A percentile compares a stretch with the other conserved stretches of the same genome.
Evolutionary conservation across 2,113 vertebrate species (phyloP).

Genomic region (Beaufortia kweichowensis): DNA sequence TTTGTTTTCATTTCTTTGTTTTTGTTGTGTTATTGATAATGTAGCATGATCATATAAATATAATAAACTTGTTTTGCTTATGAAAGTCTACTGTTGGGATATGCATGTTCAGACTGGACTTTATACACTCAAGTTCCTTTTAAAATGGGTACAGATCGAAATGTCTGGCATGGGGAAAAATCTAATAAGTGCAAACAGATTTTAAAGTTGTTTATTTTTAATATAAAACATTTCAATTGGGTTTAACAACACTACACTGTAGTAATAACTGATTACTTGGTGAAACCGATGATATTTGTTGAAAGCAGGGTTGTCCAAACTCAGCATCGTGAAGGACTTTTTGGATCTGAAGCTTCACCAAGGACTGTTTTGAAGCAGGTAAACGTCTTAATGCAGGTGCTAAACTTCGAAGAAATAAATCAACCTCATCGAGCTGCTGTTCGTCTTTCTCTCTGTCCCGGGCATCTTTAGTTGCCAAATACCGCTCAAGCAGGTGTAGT

Average conservation of each 20-base stretch:
- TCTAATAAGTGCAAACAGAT: no score
- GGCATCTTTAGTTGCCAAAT: constrained; percentile 12
- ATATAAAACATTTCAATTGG: constrained; percentile 28
- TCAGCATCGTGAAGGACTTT: constrained; percentile 25
- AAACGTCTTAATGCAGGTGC: constrained; percentile 34
- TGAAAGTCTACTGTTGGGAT: not conserved
- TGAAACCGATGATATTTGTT: constrained; percentile 20
- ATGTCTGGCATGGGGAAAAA: no score
- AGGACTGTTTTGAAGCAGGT: constrained; percentile 33
- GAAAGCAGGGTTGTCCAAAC: constrained; percentile 30
- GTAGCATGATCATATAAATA: not conserved
- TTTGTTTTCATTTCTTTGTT: not conserved
- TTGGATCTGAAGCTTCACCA: constrained; percentile 37
- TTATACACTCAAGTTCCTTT: not conserved
- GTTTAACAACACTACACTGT: constrained; percentile 41
- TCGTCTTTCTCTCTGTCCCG: constrained; percentile 26
- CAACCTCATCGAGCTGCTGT: constrained; percentile 23
- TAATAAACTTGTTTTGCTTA: constrained; percentile 13
- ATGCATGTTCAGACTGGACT: not conserved
- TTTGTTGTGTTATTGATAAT: not conserved
- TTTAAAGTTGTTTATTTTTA: constrained; percentile 19
- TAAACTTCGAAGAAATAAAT: constrained; percentile 38
- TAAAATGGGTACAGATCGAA: not conserved
- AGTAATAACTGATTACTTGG: constrained; percentile 37
- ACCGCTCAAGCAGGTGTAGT: constrained; percentile 22